Percentiles rank a stretch among this genome's conserved stretches.
Conservation (phyloP, 2,888 invertebrate genomes). For the Heliothis peltigera region DNA sequence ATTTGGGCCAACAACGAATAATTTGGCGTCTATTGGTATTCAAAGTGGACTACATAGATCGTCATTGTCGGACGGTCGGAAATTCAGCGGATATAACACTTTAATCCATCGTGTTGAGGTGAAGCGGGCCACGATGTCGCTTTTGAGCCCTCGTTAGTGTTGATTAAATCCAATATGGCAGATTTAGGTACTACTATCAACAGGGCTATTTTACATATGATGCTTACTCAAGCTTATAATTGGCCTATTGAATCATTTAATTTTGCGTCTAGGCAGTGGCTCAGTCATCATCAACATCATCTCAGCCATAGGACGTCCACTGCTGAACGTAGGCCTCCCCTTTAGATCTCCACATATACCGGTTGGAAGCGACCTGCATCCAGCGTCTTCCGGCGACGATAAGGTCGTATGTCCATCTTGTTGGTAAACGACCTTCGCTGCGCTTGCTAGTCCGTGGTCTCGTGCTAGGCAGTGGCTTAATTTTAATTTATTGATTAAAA, state of each 20-base stretch:
- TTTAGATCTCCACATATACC: no score
- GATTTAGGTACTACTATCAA: conserved; percentile 22
- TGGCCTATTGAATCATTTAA: neutral
- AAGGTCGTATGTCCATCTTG: no score
- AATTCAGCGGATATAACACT: conserved; percentile 39
- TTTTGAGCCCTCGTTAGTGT: conserved; percentile 16
- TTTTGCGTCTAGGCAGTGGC: neutral
- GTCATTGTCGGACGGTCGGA: conserved; percentile 28
- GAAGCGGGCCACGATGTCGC: conserved; percentile 14
- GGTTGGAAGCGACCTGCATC: no score
- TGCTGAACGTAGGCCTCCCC: no score
- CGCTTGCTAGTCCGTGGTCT: no score
- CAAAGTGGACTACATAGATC: conserved; percentile 11
- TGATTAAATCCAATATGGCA: conserved; percentile 33
- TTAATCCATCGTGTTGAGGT: conserved; percentile 37
- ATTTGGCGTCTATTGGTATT: conserved; percentile 11
- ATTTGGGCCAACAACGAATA: no score
- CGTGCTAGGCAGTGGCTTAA: no score
- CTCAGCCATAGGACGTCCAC: no score
- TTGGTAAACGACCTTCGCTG: no score
- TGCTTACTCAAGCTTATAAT: conserved; percentile 4
- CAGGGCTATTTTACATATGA: neutral
- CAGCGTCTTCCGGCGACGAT: no score
- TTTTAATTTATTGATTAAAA: no score
- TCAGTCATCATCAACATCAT: no score